A percentile compares a stretch with the other conserved stretches of the same genome.
These are phyloP conservation scores for Syrista parreyssii DNA, from an alignment of 2,888 invertebrate species.

Conservation along the genomic window DNA sequence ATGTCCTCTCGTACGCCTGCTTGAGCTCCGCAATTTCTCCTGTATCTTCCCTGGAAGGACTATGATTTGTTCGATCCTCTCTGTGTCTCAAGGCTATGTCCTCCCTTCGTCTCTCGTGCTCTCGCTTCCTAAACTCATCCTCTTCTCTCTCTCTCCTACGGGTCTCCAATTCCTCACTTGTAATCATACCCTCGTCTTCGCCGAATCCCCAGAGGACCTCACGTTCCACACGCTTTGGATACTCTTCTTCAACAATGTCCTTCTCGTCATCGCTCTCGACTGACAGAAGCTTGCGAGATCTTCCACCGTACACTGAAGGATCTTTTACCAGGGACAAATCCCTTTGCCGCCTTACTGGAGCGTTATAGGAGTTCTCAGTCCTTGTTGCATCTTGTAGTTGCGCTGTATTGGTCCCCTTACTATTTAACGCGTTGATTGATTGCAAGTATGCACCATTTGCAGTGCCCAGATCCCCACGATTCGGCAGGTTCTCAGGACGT, in stretches of 20 bases:
- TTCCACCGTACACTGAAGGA: neutral
- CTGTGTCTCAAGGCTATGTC: neutral
- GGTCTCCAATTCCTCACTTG: conserved; percentile 32
- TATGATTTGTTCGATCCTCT: conserved; percentile 1
- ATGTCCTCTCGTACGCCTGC: conserved; percentile 30
- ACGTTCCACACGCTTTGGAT: conserved; percentile 21
- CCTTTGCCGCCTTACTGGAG: neutral
- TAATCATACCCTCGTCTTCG: conserved; percentile 48
- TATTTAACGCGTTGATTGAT: neutral
- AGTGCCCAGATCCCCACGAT: conserved; percentile 52
- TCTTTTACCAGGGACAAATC: neutral
- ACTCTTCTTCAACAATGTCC: neutral
- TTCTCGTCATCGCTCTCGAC: conserved; percentile 13
- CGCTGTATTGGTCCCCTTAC: neutral
- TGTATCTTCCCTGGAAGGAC: neutral
- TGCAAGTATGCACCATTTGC: conserved; percentile 12
- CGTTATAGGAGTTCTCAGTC: neutral
- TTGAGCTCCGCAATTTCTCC: conserved; percentile 31
- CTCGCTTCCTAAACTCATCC: conserved; percentile 9
- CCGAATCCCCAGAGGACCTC: conserved; percentile 50
- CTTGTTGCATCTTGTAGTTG: neutral
- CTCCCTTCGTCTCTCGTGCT: conserved; percentile 7
- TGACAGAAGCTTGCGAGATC: conserved; percentile 39
- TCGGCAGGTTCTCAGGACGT: conserved; percentile 40
- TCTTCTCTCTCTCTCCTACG: neutral